These are phyloP conservation scores for Menura novaehollandiae DNA, from an alignment of 2,113 vertebrate genomes.

Conservation along the genomic window DNA sequence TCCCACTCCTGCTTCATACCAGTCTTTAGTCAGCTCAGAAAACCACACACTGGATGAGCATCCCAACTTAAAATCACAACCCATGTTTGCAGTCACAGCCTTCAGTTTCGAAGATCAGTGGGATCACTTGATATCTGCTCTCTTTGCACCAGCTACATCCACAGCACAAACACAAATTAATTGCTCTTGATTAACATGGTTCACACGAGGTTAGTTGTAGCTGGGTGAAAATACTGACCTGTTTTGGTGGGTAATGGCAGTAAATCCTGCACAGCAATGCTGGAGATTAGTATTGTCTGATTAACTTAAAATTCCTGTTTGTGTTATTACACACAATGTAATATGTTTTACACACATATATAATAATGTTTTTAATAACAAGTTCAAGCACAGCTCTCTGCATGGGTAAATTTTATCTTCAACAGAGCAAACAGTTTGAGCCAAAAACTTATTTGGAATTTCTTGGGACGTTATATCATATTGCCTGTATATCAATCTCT, in stretches of 20 bases:
- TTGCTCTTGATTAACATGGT: background rate
- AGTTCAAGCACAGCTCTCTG: background rate
- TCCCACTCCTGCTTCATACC: background rate
- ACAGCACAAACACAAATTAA: background rate
- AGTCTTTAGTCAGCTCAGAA: background rate
- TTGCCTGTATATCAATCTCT: background rate
- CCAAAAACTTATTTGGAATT: background rate
- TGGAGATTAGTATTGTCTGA: background rate
- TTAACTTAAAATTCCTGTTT: background rate
- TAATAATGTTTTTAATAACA: background rate
- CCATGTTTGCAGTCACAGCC: background rate
- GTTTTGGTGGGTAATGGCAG: background rate
- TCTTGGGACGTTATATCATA: accelerated
- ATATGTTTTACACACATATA: background rate
- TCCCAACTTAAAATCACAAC: background rate
- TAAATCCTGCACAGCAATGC: background rate
- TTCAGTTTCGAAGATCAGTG: background rate
- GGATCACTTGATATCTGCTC: background rate
- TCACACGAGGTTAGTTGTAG: background rate
- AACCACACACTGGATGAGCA: background rate
- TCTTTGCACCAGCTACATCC: background rate
- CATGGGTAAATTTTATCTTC: background rate
- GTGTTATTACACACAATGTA: background rate
- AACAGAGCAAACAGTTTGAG: background rate
- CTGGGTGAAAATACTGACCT: background rate